Base-by-base conservation (phyloP, 2,888 invertebrate species). In the Xanthorhoe designata region DNA sequence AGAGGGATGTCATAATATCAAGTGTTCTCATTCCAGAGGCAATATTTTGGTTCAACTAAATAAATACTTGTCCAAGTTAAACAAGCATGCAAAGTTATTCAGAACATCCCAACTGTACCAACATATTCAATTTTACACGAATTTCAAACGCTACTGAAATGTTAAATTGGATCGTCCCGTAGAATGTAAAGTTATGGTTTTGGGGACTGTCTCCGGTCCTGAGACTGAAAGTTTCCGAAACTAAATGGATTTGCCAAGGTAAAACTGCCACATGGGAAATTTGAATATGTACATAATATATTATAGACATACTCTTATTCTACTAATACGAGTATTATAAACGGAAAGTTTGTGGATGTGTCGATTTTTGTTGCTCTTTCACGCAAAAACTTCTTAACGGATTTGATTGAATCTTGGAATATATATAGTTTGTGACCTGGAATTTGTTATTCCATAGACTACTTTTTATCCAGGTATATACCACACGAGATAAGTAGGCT, bases 151-250 rank as follows among this genome's bases (percentile, higher is more conserved):
- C 47, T 13, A 42, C 32, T 32, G 45, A 15, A 47, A 15, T 47
- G 47, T 47, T 47, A 47, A 47, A 47, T 47, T 47, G 47, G 17
- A 47, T 47, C 5, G 17, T 47, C 47, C 47, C 17, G n/a, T n/a
- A 0, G 47, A 15, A 47, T 47, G 15, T 15, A 15, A 45, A 45
- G 15, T 47, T 47, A 47, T 17, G n/a, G 8, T 47, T 17, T 47
- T 15, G 13, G 47, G 17, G 13, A 47, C 47, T 7, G 47, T 47
- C 5, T 13, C 45, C 45, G 38, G 38, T 38, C 42, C n/a, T 13
- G 47, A 15, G 13, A 6, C 15, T 15, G 8, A 15, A 47, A 47
- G 47, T 47, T 17, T 47, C 6, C 2, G 15, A 6, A 17, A 17
- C 17, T 15, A 17, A 8, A 15, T 47, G 15, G 15, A 47, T 15